Conservation (phyloP, 2,888 invertebrate genomes). For the Acleris cristana region DNA sequence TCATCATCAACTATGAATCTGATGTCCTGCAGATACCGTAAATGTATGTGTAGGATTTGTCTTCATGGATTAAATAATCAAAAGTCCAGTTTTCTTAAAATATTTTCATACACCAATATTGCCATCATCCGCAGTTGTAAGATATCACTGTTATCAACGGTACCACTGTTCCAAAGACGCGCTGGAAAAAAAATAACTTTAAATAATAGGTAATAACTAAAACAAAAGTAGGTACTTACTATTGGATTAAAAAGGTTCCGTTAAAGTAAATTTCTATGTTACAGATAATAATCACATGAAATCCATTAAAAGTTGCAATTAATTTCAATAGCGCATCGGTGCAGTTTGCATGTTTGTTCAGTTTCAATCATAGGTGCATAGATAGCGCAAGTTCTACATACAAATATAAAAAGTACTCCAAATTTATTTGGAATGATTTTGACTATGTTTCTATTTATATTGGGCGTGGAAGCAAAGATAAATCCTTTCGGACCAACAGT, state of each 20-base stretch:
- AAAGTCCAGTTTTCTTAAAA: too few species aligned
- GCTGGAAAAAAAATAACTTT: too few species aligned
- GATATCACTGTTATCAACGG: too few species aligned
- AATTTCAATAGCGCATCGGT: neutral
- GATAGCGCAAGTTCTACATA: neutral
- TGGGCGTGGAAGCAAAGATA: constrained; percentile 44
- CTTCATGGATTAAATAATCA: too few species aligned
- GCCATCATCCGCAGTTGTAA: too few species aligned
- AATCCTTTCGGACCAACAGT: constrained; percentile 63
- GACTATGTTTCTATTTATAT: neutral
- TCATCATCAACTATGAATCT: too few species aligned
- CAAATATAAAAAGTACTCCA: neutral
- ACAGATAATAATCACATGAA: constrained; percentile 22
- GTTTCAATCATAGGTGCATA: neutral
- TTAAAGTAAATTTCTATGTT: constrained; percentile 25
- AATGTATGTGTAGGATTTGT: too few species aligned
- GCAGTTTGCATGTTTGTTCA: neutral
- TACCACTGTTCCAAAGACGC: too few species aligned
- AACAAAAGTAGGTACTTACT: neutral
- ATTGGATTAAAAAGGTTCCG: neutral
- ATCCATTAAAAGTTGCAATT: neutral
- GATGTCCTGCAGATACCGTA: too few species aligned
- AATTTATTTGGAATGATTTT: constrained; percentile 7
- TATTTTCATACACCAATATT: too few species aligned
- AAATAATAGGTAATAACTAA: neutral